Base-by-base conservation (phyloP, 2,888 invertebrate genomes). In the Platycnemis pennipes region DNA sequence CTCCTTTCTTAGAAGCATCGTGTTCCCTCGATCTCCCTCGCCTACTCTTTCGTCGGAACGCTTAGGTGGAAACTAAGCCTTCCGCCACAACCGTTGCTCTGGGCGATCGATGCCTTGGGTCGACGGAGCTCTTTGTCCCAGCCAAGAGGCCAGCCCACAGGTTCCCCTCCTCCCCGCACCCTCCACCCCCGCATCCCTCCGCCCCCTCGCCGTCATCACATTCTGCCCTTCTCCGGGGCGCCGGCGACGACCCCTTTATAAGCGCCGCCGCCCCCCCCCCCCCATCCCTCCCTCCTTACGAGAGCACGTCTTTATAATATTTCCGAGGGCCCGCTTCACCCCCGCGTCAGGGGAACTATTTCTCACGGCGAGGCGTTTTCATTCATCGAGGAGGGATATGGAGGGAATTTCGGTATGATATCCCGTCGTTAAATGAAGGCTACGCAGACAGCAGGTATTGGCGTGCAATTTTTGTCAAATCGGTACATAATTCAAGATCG, bases 141-240 rank as follows among this genome's bases (percentile, higher is more conserved):
- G 89, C 89, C 89, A 89, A 89, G 89, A 89, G 89, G 89, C 89
- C 56, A 89, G 56, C 53, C 89, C 88, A 86, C 86, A 86, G 44
- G 42, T 86, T 42, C 95, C 94, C 94, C 94, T 95, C 94, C 94
- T 94, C 94, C 88, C 94, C 94, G 46, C 94, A 94, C 53, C 94
- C 85, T 94, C 94, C 53, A 46, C 42, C 22, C 46, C 94, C 16
- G 49, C 85, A 37, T 11, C 53, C 31, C 53, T 89, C 56, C 56
- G 22, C 86, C 19, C 19, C 89, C 26, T 37, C 89, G 1, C n/a
- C n/a, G 4, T 7, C 63, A 22, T 63, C 63, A 8, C 22, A 22
- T 22, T n/a, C 63, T 63, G 26, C 63, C n/a, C n/a, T 26, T n/a
- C 22, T 63, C 26, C 63, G 7, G 22, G 26, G 26, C n/a, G 63